Base-by-base conservation (phyloP, 2,113 vertebrate species). In the Lutjanus erythropterus region DNA sequence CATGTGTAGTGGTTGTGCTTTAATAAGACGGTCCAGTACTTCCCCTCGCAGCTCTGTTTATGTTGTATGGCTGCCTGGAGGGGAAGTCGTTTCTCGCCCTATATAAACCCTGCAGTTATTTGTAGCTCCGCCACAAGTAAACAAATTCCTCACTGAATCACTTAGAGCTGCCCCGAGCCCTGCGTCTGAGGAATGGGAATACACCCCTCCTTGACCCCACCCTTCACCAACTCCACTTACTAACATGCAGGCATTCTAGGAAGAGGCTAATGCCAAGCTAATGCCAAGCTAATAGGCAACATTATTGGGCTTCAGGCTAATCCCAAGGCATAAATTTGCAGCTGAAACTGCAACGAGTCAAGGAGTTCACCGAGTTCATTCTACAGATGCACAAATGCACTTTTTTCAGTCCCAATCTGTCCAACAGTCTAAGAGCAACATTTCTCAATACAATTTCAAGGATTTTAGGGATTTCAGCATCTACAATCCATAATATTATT, bases 121-220 rank as follows among this genome's bases (percentile, higher is more conserved):
- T 93, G 93, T 89, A 93, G 93, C 88, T 78, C 35, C n/a, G 64
- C 93, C 92, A 86, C 92, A 92, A 93, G 92, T 94, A 94, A 95
- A 95, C 94, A 94, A 92, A 94, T 93, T 94, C 93, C 92, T 91
- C 66, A 25, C 76, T 55, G 72, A 87, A 92, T 86, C 75, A 85
- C 88, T 90, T 59, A 39, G 86, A 87, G 82, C 78, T 70, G 86
- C 68, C 75, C 59, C 62, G 1, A 79, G 65, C 29, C 37, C 47
- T 70, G 80, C 21, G 68, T 84, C 84, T 85, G 41, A 47, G 58
- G 76, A 88, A 80, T 62, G 71, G 65, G 77, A 87, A 83, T 72
- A 71, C 80, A 56, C 72, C 79, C 72, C 71, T 83, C 53, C 19
- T 29, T 55, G 79, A 86, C 85, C 75, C 81, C 80, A 72, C 86